Percentiles rank a stretch among this genome's conserved stretches.
Evolutionary conservation across 2,888 invertebrate genomes (phyloP).

Genomic region (Tetragonisca angustula): DNA sequence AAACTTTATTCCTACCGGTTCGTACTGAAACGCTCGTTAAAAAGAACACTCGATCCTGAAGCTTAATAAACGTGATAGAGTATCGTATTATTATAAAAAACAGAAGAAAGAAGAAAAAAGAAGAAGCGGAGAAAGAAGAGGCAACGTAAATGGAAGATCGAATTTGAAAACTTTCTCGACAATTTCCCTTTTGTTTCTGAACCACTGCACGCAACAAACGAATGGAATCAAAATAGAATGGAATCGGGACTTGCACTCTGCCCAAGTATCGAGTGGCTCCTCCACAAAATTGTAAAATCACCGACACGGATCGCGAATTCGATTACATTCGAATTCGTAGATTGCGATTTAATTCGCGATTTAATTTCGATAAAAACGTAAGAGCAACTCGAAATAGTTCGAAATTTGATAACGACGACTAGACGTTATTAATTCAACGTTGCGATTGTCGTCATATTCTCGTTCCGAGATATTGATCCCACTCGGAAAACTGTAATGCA

Average conservation of each 20-base stretch:
- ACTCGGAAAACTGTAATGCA: neutral
- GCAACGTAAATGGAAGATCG: neutral
- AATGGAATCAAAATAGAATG: no score
- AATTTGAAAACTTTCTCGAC: neutral
- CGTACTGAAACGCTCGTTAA: neutral
- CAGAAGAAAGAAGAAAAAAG: neutral
- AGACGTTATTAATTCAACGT: no score
- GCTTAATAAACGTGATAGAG: no score
- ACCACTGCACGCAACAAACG: conserved; percentile 17
- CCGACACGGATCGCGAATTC: no score
- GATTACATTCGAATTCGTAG: no score
- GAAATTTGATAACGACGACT: no score
- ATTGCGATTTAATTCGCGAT: neutral
- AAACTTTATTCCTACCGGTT: neutral
- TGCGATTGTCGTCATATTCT: neutral
- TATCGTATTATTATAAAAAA: neutral
- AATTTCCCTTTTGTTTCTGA: conserved; percentile 31
- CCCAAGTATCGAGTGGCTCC: neutral
- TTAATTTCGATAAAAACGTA: neutral
- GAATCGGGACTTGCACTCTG: no score
- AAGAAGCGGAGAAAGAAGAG: neutral
- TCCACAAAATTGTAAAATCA: conserved; percentile 1
- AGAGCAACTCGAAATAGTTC: neutral
- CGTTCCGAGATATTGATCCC: neutral
- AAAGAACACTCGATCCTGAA: neutral